Conservation (phyloP, 2,797 vertebrate species). For the Helostoma temminkii region DNA sequence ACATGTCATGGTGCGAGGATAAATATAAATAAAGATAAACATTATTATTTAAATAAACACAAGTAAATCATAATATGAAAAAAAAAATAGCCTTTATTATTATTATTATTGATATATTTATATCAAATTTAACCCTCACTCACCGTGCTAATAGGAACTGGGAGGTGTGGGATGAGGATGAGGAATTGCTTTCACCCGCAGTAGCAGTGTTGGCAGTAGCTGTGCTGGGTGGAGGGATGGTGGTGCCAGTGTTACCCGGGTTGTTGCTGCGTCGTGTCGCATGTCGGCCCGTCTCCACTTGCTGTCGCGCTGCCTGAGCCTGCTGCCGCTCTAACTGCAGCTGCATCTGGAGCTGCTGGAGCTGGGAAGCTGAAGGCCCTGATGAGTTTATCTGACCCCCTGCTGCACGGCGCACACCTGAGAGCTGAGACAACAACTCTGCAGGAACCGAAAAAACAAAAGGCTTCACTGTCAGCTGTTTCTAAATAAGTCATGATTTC, state of each 20-base stretch:
- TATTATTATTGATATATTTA: neutral
- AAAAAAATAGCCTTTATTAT: no score
- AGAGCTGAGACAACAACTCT: conserved; percentile 99
- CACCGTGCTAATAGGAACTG: conserved; percentile 98
- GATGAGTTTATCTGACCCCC: conserved; percentile 98
- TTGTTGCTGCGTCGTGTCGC: conserved; percentile 91
- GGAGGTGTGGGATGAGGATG: conserved; percentile 91
- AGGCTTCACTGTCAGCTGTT: neutral
- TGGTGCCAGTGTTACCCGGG: conserved; percentile 89
- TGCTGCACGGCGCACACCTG: conserved; percentile 95
- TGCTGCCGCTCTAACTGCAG: conserved; percentile 97
- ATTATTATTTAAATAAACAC: no score
- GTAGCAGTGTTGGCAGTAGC: conserved; percentile 84
- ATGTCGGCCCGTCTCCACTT: conserved; percentile 94
- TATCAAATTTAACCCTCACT: conserved; percentile 20
- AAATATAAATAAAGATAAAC: no score
- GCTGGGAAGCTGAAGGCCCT: conserved; percentile 96
- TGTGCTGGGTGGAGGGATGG: conserved; percentile 88
- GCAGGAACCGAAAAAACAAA: conserved; percentile 47
- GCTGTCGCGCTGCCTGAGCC: conserved; percentile 95
- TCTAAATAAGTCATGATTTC: conserved; percentile 24
- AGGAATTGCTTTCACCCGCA: conserved; percentile 89
- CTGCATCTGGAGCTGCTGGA: conserved; percentile 99
- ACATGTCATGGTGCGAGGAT: neutral
- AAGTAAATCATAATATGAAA: no score